Conservation (phyloP, 2,797 vertebrate species). For the Gymnocypris eckloni region DNA sequence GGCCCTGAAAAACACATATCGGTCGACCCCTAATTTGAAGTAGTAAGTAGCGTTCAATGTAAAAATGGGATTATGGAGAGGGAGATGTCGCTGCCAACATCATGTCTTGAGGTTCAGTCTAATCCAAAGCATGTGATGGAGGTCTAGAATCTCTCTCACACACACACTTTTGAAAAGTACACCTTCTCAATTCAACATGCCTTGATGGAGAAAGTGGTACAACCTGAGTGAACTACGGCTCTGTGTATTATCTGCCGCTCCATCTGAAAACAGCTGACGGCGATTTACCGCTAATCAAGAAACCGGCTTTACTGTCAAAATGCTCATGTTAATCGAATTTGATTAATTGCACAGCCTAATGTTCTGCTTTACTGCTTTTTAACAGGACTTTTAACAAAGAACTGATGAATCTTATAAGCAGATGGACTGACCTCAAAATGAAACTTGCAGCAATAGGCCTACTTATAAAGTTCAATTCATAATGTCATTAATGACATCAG, state of each 20-base stretch:
- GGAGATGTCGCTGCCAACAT: conserved; percentile 34
- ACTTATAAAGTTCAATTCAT: neutral
- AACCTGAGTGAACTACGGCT: neutral
- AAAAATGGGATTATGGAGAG: conserved; percentile 15
- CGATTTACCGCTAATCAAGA: too few relatives aligned
- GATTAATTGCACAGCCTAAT: conserved; percentile 12
- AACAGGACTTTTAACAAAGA: conserved; percentile 7
- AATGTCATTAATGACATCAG: neutral
- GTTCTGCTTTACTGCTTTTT: neutral
- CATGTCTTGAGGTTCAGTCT: conserved; percentile 43
- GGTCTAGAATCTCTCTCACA: conserved; percentile 24
- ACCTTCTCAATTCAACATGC: neutral
- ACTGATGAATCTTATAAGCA: neutral
- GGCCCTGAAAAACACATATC: too few relatives aligned
- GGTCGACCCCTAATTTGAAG: too few relatives aligned
- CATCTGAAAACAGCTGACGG: too few relatives aligned
- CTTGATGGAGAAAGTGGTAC: neutral
- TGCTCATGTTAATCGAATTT: too few relatives aligned
- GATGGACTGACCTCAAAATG: neutral
- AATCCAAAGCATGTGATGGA: conserved; percentile 54
- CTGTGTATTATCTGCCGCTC: too few relatives aligned
- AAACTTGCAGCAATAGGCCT: neutral
- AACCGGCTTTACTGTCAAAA: too few relatives aligned
- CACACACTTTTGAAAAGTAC: neutral
- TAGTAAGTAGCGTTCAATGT: conserved; percentile 1